These are phyloP conservation scores for Agapornis canus DNA, from an alignment of 2,797 vertebrate species.

Conservation along the genomic window DNA sequence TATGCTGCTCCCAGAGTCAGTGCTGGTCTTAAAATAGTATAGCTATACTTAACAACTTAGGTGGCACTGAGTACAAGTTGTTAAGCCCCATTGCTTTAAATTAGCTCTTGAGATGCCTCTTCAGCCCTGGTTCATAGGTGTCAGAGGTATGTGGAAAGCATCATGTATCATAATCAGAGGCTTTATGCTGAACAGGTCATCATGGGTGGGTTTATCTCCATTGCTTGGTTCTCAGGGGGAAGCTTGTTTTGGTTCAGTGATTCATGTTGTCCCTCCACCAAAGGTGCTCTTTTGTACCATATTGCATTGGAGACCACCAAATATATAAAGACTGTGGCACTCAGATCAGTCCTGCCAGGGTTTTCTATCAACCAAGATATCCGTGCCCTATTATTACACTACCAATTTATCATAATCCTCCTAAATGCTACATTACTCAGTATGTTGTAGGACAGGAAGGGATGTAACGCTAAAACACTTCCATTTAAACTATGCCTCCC, in stretches of 20 bases:
- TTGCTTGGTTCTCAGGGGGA: neutral
- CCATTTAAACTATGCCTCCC: neutral
- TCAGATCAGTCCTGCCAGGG: neutral
- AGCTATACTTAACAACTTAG: neutral
- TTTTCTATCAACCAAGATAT: neutral
- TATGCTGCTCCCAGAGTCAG: neutral
- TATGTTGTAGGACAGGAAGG: neutral
- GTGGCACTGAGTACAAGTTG: neutral
- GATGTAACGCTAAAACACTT: neutral
- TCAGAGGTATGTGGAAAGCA: neutral
- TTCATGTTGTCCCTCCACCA: neutral
- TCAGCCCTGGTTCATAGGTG: neutral
- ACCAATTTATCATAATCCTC: neutral
- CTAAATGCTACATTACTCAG: neutral
- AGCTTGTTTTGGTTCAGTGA: neutral
- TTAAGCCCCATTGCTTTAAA: neutral
- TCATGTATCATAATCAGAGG: fast-evolving
- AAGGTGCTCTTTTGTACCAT: neutral
- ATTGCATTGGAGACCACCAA: neutral
- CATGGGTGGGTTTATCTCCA: neutral
- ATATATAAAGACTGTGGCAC: neutral
- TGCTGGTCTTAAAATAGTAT: neutral
- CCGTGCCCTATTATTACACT: neutral
- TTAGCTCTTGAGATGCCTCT: neutral
- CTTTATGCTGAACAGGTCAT: neutral